A percentile compares a stretch with the other conserved stretches of the same genome.
Evolutionary conservation across 1,140 invertebrate species (phyloP).

Genomic region (Pogonus chalceus): DNA sequence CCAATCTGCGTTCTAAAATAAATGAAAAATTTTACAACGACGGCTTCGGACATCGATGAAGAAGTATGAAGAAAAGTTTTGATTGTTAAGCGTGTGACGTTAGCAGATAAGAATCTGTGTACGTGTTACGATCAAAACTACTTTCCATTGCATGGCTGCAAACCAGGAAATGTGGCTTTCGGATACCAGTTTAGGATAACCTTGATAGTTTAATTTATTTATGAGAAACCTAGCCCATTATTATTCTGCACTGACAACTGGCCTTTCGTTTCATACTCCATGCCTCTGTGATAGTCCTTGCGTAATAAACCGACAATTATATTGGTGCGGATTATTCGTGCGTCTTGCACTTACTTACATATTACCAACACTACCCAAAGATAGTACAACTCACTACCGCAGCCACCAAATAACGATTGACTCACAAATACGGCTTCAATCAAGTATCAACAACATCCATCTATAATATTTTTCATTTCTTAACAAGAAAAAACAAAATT

Average conservation of each 20-base stretch:
- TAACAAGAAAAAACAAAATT: too few species aligned
- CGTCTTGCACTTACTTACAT: too few species aligned
- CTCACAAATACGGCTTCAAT: too few species aligned
- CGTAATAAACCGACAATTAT: conserved; percentile 14
- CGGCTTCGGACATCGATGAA: background rate
- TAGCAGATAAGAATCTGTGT: background rate
- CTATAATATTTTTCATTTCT: too few species aligned
- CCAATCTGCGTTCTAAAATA: background rate
- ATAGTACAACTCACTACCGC: too few species aligned
- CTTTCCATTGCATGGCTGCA: conserved; percentile 15
- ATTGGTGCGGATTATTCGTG: too few species aligned
- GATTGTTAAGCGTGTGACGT: background rate
- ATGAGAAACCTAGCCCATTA: conserved; percentile 29
- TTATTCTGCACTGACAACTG: conserved; percentile 24
- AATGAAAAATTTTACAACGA: background rate
- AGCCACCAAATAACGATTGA: too few species aligned
- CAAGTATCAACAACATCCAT: too few species aligned
- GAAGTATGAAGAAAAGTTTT: background rate
- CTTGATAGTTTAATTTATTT: conserved; percentile 30
- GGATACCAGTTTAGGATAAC: conserved; percentile 28
- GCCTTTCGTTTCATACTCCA: conserved; percentile 16
- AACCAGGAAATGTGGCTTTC: conserved; percentile 26
- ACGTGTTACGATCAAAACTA: conserved; percentile 12
- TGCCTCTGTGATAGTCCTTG: conserved; percentile 10
- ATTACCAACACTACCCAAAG: too few species aligned